Percentiles rank a stretch among this genome's conserved stretches.
These are phyloP conservation scores for Manacus vitellinus DNA, from an alignment of 2,113 vertebrate species.

Conservation along the genomic window DNA sequence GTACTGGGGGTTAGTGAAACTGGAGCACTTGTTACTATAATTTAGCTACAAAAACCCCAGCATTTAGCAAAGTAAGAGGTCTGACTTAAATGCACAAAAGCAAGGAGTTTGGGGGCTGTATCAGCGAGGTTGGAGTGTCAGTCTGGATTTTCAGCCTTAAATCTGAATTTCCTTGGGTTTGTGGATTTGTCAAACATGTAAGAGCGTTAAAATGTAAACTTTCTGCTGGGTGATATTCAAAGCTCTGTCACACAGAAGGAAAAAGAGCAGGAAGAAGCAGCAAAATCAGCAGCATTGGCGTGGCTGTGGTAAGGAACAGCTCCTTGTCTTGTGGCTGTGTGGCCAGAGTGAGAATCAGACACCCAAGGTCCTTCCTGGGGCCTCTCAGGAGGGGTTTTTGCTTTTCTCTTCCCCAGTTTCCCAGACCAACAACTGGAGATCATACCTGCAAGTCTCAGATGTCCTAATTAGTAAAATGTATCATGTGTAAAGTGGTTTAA, in stretches of 20 bases:
- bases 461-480: not conserved
- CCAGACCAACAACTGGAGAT: not conserved
- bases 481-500: not conserved
- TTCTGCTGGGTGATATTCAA: not conserved
- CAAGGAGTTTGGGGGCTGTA: not conserved
- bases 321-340: not conserved
- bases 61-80: not conserved
- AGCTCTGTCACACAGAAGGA: not conserved
- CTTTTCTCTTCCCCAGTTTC: not conserved
- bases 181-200: slow-evolving; percentile 41
- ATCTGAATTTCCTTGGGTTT: not conserved
- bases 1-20: slow-evolving; percentile 52
- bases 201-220: not conserved
- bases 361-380: not conserved
- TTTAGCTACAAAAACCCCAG: slow-evolving; percentile 29
- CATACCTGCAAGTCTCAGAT: not conserved
- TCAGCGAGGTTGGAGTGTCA: slow-evolving; percentile 4
- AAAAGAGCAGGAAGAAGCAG: not conserved
- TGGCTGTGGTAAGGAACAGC: not conserved
- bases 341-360: too few species aligned
- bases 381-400: not conserved
- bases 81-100: slow-evolving; percentile 17
- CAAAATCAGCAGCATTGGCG: rapidly evolving
- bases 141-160: slow-evolving; percentile 32
- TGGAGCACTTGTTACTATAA: slow-evolving; percentile 62